Conservation (phyloP, 2,113 vertebrate species). For the human region DNA sequence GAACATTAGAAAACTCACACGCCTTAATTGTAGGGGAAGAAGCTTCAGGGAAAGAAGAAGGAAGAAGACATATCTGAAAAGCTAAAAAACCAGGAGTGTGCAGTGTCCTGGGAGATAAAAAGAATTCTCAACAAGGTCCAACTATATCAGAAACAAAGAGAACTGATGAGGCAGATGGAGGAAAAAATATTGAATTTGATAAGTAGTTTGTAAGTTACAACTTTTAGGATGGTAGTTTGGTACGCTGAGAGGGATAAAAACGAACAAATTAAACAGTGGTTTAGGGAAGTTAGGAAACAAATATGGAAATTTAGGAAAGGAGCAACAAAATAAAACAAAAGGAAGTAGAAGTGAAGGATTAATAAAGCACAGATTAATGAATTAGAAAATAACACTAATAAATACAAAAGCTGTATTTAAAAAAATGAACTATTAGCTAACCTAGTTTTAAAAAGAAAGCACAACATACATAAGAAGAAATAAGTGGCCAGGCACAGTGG, state of each 20-base stretch:
- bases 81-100: not conserved
- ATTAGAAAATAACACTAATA: not conserved
- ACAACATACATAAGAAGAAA: not conserved
- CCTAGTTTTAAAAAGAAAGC: not conserved
- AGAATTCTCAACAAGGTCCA: not conserved
- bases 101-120: not conserved
- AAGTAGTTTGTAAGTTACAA: not conserved
- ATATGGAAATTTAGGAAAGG: not conserved
- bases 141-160: not conserved
- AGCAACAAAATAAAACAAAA: not conserved
- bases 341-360: not conserved
- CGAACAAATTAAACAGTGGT: not conserved
- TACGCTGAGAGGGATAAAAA: not conserved
- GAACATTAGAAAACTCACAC: not conserved
- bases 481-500: not conserved
- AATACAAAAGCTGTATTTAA: not conserved
- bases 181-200: not conserved
- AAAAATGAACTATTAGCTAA: not conserved
- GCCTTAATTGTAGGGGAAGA: not conserved
- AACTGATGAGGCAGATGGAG: not conserved
- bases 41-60: not conserved
- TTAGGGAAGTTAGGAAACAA: not conserved
- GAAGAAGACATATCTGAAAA: not conserved
- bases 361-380: not conserved
- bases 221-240: not conserved